Percentiles rank a stretch among this genome's conserved stretches.
Conservation (phyloP, 2,888 invertebrate genomes). For the Dynastes grantii region DNA sequence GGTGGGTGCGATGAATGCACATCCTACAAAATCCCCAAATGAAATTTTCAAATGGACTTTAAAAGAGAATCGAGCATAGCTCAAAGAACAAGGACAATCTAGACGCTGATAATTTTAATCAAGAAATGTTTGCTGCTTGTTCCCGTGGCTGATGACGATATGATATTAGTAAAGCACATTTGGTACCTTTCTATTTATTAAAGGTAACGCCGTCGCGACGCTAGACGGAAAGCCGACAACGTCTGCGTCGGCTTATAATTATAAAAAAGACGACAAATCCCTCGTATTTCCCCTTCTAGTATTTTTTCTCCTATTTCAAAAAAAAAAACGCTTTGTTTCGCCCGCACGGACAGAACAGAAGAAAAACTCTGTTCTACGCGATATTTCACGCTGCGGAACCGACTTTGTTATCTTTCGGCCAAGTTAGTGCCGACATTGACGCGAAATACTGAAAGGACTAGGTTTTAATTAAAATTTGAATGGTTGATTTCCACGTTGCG, state of each 20-base stretch:
- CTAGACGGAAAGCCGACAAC: background rate
- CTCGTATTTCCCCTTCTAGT: background rate
- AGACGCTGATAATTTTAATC: constrained; percentile 32
- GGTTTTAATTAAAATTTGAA: constrained; percentile 47
- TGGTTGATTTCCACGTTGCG: constrained; percentile 40
- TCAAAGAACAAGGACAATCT: background rate
- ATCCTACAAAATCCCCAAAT: no score
- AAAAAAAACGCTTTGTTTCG: constrained; percentile 35
- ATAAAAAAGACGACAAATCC: constrained; percentile 23
- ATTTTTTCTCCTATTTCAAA: constrained; percentile 1
- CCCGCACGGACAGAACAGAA: constrained; percentile 23
- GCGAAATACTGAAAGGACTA: constrained; percentile 41
- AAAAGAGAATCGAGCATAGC: background rate
- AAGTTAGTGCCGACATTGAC: constrained; percentile 35
- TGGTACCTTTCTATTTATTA: constrained; percentile 33
- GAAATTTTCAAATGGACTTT: background rate
- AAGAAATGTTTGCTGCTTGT: constrained; percentile 17
- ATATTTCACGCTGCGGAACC: constrained; percentile 37
- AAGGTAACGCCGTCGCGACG: constrained; percentile 5
- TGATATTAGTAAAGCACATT: constrained; percentile 34
- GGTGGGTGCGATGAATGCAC: background rate
- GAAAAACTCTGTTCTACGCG: constrained; percentile 4
- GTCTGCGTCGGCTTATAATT: constrained; percentile 9
- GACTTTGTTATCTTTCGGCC: constrained; percentile 46
- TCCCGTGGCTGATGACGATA: constrained; percentile 10